Conservation (phyloP, 1,140 invertebrate species). For the Drosophila asahinai region DNA sequence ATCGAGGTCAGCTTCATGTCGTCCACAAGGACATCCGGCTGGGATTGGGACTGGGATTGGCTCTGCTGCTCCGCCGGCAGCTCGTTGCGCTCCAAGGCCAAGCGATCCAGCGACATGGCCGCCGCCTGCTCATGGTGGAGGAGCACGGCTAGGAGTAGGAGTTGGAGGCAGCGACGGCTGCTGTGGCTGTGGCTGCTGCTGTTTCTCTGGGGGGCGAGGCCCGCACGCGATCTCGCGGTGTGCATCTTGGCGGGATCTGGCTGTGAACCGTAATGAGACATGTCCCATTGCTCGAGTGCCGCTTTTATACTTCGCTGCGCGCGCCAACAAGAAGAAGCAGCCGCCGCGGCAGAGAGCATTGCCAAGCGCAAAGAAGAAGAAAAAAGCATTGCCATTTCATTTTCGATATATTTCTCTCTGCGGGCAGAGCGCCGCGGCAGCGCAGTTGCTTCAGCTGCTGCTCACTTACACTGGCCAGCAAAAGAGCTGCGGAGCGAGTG, state of each 20-base stretch:
- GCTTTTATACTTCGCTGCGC: slow-evolving; percentile 83
- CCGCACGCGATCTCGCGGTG: slow-evolving; percentile 74
- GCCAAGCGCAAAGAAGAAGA: slow-evolving; percentile 39
- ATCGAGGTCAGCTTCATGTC: slow-evolving; percentile 75
- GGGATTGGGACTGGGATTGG: not conserved
- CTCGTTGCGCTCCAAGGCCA: slow-evolving; percentile 76
- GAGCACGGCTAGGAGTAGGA: slow-evolving; percentile 11
- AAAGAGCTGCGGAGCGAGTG: slow-evolving; percentile 8
- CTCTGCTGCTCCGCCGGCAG: slow-evolving; percentile 25
- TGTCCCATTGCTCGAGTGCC: slow-evolving; percentile 79
- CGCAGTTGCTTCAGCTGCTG: not conserved
- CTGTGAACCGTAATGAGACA: slow-evolving; percentile 85
- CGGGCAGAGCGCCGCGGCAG: slow-evolving; percentile 5
- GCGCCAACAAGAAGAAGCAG: slow-evolving; percentile 1
- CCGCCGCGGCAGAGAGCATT: not conserved
- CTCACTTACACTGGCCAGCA: slow-evolving; percentile 44
- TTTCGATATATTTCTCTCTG: slow-evolving; percentile 78
- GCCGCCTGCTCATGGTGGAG: slow-evolving; percentile 6
- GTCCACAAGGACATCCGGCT: slow-evolving; percentile 59
- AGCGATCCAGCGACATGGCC: slow-evolving; percentile 76
- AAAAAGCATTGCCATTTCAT: slow-evolving; percentile 85
- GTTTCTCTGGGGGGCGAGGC: slow-evolving; percentile 13
- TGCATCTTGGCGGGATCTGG: slow-evolving; percentile 84
- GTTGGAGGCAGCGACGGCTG: slow-evolving; percentile 29
- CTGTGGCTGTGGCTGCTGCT: not conserved